Conservation (phyloP, 2,113 vertebrate genomes). For the Chamaea fasciata region DNA sequence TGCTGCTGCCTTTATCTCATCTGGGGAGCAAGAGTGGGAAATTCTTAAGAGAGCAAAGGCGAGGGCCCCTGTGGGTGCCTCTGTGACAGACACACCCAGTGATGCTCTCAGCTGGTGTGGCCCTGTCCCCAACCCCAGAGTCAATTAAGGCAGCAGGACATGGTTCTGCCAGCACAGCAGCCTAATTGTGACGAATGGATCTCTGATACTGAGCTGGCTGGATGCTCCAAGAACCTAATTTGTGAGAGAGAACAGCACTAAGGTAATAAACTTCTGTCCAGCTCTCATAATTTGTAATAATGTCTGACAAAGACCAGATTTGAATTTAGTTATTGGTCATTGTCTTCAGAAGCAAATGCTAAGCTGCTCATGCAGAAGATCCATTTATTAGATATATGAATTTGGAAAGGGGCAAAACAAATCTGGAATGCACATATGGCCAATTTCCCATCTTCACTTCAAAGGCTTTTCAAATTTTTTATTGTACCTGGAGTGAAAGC, state of each 20-base stretch:
- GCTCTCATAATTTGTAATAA: conserved; percentile 52
- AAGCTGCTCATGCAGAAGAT: conserved; percentile 22
- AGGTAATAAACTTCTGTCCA: conserved; percentile 39
- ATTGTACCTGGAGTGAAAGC: neutral
- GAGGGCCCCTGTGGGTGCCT: neutral
- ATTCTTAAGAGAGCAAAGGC: rapidly evolving
- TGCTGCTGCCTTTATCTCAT: neutral
- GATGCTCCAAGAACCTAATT: conserved; percentile 35
- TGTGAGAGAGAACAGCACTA: conserved; percentile 12
- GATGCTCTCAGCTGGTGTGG: neutral
- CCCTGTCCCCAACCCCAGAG: neutral
- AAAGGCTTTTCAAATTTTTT: neutral
- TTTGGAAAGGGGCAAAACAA: conserved; percentile 19
- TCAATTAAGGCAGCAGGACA: neutral
- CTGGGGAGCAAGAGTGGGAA: neutral
- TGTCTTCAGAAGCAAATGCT: conserved; percentile 37
- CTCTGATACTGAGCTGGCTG: neutral
- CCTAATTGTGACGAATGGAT: conserved; percentile 47
- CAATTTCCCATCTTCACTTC: neutral
- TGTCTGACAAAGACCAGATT: conserved; percentile 40
- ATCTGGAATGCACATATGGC: neutral
- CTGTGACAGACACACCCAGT: rapidly evolving
- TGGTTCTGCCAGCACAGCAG: neutral
- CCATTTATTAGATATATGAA: conserved; percentile 46
- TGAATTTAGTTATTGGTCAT: conserved; percentile 38